phyloP scores from a whole-genome alignment of 2,888 invertebrate species.

The Gryllus longicercus region DNA sequence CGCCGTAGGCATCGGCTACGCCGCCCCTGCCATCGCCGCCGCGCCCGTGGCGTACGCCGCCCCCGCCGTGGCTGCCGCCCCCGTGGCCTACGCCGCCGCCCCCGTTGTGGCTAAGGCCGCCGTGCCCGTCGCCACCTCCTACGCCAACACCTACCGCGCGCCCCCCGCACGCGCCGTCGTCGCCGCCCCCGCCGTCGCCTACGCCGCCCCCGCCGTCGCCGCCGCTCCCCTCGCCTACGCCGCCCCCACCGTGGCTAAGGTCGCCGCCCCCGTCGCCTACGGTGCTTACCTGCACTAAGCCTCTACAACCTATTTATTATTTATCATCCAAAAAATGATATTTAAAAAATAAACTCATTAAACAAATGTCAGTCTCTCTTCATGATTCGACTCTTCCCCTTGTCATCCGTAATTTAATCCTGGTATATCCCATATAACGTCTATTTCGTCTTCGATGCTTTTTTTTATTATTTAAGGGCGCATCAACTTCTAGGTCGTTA shows the following conservation, averaged over 20 bases:
- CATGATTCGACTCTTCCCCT: neutral
- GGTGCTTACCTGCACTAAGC: neutral
- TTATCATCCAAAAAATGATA: neutral
- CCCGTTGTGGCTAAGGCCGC: slow-evolving; percentile 44
- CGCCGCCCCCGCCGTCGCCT: slow-evolving; percentile 34
- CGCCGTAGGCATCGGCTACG: no score
- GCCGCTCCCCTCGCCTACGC: slow-evolving; percentile 32
- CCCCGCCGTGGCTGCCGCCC: slow-evolving; percentile 39
- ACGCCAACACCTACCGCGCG: neutral
- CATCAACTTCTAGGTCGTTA: no score
- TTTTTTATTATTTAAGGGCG: no score
- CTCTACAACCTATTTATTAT: neutral
- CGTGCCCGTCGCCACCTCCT: slow-evolving; percentile 41
- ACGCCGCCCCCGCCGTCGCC: slow-evolving; percentile 11
- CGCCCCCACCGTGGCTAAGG: neutral
- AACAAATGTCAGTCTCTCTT: neutral
- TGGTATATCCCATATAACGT: no score
- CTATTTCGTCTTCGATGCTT: no score
- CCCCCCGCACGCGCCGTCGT: slow-evolving; percentile 19
- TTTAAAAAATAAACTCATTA: neutral
- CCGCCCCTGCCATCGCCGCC: slow-evolving; percentile 33
- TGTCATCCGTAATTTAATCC: no score
- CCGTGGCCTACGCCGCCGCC: slow-evolving; percentile 34
- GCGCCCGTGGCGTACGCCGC: slow-evolving; percentile 37
- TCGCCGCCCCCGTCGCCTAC: slow-evolving; percentile 41